Evolutionary conservation across 2,797 vertebrate species (phyloP), one percentile per base, ranked within the genome.

Genomic region (Nyctibius grandis): DNA sequence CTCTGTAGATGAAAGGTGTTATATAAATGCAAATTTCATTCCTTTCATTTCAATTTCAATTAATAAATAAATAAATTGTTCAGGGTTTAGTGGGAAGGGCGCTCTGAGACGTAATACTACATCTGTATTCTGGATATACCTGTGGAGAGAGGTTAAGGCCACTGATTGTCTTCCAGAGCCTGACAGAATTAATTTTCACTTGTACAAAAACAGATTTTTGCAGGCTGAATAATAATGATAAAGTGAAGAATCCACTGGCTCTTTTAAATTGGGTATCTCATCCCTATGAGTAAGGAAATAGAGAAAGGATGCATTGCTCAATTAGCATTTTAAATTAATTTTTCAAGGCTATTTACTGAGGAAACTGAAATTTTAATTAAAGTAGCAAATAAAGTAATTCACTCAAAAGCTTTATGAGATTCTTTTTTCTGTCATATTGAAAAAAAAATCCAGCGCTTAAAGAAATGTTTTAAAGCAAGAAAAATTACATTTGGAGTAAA

Each of bases 301-400:
- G 95, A 82, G 89, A 88, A 82, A 94, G 85, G 74, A 85, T 75
- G 56, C 28, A 26, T 77, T 33, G 54, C 93, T 94, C 94, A 97
- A 96, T 96, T 96, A 96, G 87, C 81, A 70, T 95, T 91, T 97
- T 75, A 95, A 97, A 92, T 97, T 94, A 94, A 93, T 91, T 96
- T 97, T 95, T 95, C 91, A 95, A 88, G 96, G 95, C 93, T 84
- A 68, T 97, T 97, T 96, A 84, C 96, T 88, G 90, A 97, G 93
- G 92, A 97, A 97, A 95, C 93, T 83, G 90, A 89, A 97, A 94
- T 97, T 97, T 97, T 98, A 98, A 98, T 97, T 98, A 95, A 97
- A 98, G 87, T 74, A 89, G 92, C 82, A 97, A 97, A 95, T 85
- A 89, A 95, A 92, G 88, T 94, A 96, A 96, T 96, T 95, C 83